A percentile compares a stretch with the other conserved stretches of the same genome.
Evolutionary conservation across 2,797 vertebrate genomes (phyloP).

Genomic region (Anas bernieri): DNA sequence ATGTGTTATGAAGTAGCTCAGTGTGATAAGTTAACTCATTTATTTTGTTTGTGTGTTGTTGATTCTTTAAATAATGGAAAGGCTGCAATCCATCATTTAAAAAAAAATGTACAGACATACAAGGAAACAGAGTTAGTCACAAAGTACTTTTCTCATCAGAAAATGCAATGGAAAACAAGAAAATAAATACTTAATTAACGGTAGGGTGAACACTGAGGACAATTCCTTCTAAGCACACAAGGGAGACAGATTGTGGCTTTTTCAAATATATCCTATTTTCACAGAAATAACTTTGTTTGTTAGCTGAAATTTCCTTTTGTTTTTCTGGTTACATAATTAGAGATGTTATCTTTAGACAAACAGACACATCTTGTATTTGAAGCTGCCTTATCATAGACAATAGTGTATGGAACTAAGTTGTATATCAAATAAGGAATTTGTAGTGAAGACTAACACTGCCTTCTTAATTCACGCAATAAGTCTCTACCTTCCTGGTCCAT

Average conservation of each 20-base stretch:
- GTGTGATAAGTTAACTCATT: neutral
- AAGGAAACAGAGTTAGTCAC: neutral
- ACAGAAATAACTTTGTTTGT: neutral
- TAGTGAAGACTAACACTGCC: neutral
- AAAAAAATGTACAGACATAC: neutral
- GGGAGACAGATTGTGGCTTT: neutral
- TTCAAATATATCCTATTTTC: neutral
- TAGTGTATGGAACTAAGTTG: neutral
- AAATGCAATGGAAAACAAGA: neutral
- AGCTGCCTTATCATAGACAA: neutral
- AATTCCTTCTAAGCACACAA: neutral
- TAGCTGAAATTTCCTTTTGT: neutral
- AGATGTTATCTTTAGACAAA: slow-evolving; percentile 29
- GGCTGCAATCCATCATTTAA: neutral
- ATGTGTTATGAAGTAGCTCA: neutral
- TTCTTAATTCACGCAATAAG: neutral
- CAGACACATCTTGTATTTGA: neutral
- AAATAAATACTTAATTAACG: slow-evolving; percentile 11
- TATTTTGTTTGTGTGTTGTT: neutral
- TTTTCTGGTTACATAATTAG: neutral
- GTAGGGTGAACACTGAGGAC: neutral
- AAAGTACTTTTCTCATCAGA: neutral
- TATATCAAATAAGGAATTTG: neutral
- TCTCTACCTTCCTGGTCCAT: neutral
- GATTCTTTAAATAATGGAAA: neutral